These are phyloP conservation scores for Eupithecia insigniata DNA, from an alignment of 2,888 invertebrate genomes.

Conservation along the genomic window DNA sequence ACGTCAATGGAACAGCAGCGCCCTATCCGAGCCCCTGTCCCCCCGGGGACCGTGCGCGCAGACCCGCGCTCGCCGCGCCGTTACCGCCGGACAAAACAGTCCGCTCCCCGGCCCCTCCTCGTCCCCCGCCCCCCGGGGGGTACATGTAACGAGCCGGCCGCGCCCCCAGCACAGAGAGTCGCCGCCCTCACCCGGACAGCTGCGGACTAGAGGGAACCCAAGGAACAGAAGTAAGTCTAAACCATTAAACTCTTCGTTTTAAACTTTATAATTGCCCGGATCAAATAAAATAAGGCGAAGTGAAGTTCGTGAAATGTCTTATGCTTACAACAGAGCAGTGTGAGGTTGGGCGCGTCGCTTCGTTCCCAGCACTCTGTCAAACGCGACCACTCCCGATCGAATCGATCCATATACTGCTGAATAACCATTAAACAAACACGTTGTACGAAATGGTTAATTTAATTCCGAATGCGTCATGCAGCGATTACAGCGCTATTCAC, in stretches of 20 bases:
- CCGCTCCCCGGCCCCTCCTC: conserved; percentile 30
- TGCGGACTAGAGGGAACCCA: conserved; percentile 48
- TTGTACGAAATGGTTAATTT: too few species aligned
- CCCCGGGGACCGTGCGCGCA: conserved; percentile 33
- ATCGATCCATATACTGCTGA: too few species aligned
- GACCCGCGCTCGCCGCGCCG: conserved; percentile 17
- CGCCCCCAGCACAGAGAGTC: conserved; percentile 38
- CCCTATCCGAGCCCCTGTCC: conserved; percentile 37
- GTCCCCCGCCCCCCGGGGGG: conserved; percentile 18
- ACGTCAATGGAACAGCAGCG: conserved; percentile 63
- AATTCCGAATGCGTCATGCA: too few species aligned
- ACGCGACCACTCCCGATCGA: too few species aligned
- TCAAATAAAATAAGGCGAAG: too few species aligned
- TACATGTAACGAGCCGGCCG: conserved; percentile 24
- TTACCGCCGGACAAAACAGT: conserved; percentile 23
- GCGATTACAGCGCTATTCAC: too few species aligned
- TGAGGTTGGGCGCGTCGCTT: too few species aligned
- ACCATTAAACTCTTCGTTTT: neutral
- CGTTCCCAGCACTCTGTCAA: too few species aligned
- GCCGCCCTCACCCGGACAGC: conserved; percentile 70
- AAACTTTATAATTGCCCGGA: too few species aligned
- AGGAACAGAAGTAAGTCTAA: conserved; percentile 28
- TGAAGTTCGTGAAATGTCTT: too few species aligned
- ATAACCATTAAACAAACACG: too few species aligned
- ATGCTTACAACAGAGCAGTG: too few species aligned